Conservation (phyloP, 2,797 vertebrate species). For the Notamacropus eugenii region DNA sequence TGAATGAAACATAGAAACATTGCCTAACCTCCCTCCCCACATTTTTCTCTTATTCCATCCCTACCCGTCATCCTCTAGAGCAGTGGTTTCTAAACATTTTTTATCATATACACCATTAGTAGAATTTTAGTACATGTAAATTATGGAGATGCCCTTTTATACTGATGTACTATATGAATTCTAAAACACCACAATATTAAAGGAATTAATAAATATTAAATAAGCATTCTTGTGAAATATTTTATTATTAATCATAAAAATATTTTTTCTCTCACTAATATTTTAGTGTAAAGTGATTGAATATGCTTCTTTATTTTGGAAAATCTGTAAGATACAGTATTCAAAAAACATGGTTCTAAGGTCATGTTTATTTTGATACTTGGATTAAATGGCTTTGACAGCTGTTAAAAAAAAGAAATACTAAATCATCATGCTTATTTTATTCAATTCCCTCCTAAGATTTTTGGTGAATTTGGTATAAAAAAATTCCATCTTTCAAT, state of each 20-base stretch:
- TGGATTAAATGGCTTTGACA: not conserved
- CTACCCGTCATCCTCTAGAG: not conserved
- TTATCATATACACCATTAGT: not conserved
- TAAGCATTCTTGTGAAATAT: not conserved
- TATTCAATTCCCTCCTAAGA: not conserved
- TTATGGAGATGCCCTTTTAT: not conserved
- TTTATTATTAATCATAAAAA: not conserved
- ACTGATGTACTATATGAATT: not conserved
- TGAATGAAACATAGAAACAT: not conserved
- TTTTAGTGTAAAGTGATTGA: not conserved
- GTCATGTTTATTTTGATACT: not conserved
- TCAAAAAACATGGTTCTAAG: not conserved
- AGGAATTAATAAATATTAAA: not conserved
- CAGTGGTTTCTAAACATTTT: not conserved
- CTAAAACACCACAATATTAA: not conserved
- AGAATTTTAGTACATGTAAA: not conserved
- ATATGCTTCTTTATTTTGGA: not conserved
- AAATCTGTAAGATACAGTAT: not conserved
- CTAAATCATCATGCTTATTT: not conserved
- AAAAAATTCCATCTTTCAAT: not conserved
- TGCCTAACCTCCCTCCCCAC: not conserved
- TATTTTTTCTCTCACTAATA: not conserved
- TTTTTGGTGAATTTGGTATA: not conserved
- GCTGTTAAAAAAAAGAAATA: not conserved
- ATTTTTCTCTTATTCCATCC: not conserved